Percentiles rank a stretch among this genome's conserved stretches.
These are phyloP conservation scores for Agrypnus murinus DNA, from an alignment of 2,888 invertebrate genomes.

Conservation along the genomic window DNA sequence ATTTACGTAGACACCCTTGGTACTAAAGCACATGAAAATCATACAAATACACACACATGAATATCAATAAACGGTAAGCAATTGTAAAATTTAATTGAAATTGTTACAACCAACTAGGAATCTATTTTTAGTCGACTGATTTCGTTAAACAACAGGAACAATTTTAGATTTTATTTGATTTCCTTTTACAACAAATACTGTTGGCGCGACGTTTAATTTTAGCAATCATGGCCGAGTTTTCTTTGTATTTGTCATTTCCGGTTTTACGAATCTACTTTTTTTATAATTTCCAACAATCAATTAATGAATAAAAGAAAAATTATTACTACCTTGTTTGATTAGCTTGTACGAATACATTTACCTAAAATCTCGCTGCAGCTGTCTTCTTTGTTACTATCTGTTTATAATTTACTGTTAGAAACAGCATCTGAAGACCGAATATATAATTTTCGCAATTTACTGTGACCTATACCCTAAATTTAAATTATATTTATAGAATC, in stretches of 20 bases:
- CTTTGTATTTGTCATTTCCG: background rate
- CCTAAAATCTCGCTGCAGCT: background rate
- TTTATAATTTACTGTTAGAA: slow-evolving; percentile 7
- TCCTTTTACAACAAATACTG: background rate
- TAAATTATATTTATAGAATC: slow-evolving; percentile 52
- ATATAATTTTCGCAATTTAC: slow-evolving; percentile 49
- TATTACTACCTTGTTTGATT: background rate
- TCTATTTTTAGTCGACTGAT: no score
- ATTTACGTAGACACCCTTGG: no score
- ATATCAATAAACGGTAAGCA: no score
- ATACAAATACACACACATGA: no score
- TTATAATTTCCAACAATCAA: background rate
- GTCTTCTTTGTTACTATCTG: slow-evolving; percentile 12
- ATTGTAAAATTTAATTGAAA: no score
- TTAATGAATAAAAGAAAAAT: slow-evolving; percentile 2
- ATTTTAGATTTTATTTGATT: no score
- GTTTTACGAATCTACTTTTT: background rate
- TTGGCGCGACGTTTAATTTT: slow-evolving; percentile 13
- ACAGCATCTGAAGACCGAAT: slow-evolving; percentile 10
- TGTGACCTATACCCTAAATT: slow-evolving; percentile 50
- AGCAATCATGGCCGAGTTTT: slow-evolving; percentile 8
- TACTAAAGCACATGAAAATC: no score
- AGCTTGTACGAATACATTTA: no score
- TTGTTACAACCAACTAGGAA: no score
- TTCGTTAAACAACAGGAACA: no score